phyloP scores from a whole-genome alignment of 2,113 vertebrate genomes.

The Alces alces region DNA sequence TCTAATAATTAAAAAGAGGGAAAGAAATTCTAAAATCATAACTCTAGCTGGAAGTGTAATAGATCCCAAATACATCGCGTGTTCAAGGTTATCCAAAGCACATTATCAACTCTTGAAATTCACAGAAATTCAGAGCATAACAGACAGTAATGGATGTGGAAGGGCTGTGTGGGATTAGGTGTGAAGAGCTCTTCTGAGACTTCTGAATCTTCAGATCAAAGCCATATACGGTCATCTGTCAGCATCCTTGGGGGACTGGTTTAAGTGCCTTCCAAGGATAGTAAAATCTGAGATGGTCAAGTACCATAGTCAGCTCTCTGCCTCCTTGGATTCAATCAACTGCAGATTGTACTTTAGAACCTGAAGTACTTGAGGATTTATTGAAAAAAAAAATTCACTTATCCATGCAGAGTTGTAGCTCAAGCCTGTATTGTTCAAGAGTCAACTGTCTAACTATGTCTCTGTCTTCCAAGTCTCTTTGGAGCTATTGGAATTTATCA shows the following conservation, averaged over 20 bases:
- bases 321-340: neutral
- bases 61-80: neutral
- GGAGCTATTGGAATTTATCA: neutral
- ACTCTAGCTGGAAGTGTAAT: neutral
- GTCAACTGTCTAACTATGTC: neutral
- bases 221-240: neutral
- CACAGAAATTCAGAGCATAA: neutral
- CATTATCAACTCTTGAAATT: neutral
- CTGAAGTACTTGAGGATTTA: neutral
- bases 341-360: neutral
- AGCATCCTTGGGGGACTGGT: neutral
- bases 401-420: neutral
- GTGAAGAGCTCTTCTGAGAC: neutral
- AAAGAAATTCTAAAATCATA: constrained; percentile 9
- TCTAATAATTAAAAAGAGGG: neutral
- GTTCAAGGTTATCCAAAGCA: neutral
- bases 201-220: constrained; percentile 23
- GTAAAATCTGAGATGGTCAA: neutral
- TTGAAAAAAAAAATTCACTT: neutral
- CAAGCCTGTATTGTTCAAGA: neutral
- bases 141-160: neutral
- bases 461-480: constrained; percentile 7
- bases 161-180: neutral
- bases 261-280: neutral
- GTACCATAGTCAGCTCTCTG: neutral